Base-by-base conservation (phyloP, 2,888 invertebrate genomes). In the Ctenicera cuprea region DNA sequence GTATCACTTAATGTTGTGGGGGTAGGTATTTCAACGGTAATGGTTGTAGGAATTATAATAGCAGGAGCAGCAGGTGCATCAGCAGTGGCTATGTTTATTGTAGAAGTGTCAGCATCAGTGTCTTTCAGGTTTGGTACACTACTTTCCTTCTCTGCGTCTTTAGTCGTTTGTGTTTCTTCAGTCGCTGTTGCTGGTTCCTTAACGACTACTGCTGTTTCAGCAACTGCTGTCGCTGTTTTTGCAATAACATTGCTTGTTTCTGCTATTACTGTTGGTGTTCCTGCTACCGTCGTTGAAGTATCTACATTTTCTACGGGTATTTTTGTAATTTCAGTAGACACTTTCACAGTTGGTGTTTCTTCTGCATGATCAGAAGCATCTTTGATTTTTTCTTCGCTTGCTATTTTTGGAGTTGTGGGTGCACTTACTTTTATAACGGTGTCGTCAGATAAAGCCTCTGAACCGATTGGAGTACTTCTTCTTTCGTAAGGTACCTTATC, bases 391-490 rank as follows among this genome's bases (percentile, higher is more conserved):
- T 65, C 69, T 45, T 45, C 3, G 33, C 9, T 67, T 38, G 64
- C 43, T 41, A 64, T 52, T 16, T 16, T 26, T 67, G 14, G n/a
- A 4, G 41, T 41, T 14, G 7, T 41, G 41, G 14, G 41, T n/a
- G 41, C 41, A 12, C 2, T 14, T n/a, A 45, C 14, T 7, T 45
- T 3, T n/a, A n/a, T 7, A 3, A 14, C 2, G 11, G 1, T 18
- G 9, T 16, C 20, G 3, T 48, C 48, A 11, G 16, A 1, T 18
- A 18, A 18, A n/a, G 9, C 14, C 22, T 59, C 59, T 5, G 57
- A 33, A 30, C 50, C 71, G 1, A 62, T 70, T 62, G 74, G 43
- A 72, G 62, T 63, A 11, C 43, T 62, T 43, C 62, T 16, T 22
- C 45, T 9, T 33, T 59, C 59, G 12, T 38, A n/a, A 3, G 30